Base-by-base conservation (phyloP, 2,797 vertebrate genomes). In the Merluccius polli region DNA sequence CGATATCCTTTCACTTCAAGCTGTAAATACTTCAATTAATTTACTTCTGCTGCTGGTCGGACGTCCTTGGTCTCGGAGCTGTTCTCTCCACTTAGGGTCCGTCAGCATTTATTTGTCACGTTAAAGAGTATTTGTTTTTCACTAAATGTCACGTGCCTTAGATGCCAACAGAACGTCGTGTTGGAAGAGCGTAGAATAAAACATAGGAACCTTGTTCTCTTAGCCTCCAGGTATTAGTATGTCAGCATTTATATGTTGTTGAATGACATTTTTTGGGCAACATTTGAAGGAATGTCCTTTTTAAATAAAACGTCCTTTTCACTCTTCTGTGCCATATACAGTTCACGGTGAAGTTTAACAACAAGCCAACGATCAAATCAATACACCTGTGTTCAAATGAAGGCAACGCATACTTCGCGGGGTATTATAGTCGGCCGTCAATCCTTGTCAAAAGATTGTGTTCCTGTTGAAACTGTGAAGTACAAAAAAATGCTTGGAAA, bases 81-180 rank as follows among this genome's bases (percentile, higher is more conserved):
- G 36, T 38, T 12, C 10, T 52, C 16, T 52, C 44, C 44, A 21
- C 11, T 44, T 44, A 16, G 41, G 15, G 41, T 1, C 52, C 33
- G 6, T 59, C 59, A 65, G 59, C 27, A 65, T 69, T 68, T 68
- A 16, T 68, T 68, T 69, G 12, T 18, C 67, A 69, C 67, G 30
- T 69, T 32, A 32, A 7, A 32, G 67, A n/a, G 67, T 30, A n/a
- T 30, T 32, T 30, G 67, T 30, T 15, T 81, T 89, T 87, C 78
- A 67, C 88, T 75, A 87, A 82, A 81, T 83, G 82, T 84, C 84
- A 86, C 87, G 91, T 93, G 92, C 92, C 92, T 93, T 93, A 92
- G 90, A 90, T 86, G 85, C 76, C 73, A 87, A 87, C 80, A 81
- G 69, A 80, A 73, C 59, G 83, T 2, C 27, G 36, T 27, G 71